A percentile compares a stretch with the other conserved stretches of the same genome.
Evolutionary conservation across 2,797 vertebrate genomes (phyloP).

Genomic region (Tauraco hartlaubi): DNA sequence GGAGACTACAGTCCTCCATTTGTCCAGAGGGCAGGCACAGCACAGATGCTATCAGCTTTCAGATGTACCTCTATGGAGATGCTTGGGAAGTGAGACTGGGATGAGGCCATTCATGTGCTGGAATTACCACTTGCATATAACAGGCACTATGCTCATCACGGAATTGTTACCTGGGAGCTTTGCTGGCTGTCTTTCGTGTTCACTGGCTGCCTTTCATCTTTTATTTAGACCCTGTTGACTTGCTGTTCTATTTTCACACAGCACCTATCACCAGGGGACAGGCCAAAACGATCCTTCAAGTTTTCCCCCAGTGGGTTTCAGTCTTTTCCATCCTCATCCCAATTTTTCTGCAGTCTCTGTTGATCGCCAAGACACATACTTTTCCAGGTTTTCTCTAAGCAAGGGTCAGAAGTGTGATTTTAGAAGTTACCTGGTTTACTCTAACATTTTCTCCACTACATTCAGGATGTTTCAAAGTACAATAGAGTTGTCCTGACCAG

Average conservation of each 20-base stretch:
- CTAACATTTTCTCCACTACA: background rate
- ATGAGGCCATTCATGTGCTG: background rate
- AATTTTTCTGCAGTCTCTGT: rapidly evolving
- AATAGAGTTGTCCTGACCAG: background rate
- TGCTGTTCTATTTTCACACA: background rate
- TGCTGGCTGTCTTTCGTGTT: background rate
- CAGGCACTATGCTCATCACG: background rate
- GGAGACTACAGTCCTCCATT: background rate
- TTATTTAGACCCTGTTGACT: background rate
- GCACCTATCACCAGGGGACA: background rate
- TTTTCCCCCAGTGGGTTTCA: background rate
- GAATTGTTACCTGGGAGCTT: background rate
- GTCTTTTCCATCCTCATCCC: background rate
- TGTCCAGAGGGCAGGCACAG: background rate
- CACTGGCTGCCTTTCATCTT: background rate
- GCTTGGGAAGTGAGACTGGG: background rate
- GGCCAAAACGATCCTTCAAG: background rate
- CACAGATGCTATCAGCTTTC: background rate
- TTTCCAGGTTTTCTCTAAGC: background rate
- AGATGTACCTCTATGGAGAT: background rate
- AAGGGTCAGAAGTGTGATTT: background rate
- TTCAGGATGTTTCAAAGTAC: background rate
- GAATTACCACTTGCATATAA: background rate
- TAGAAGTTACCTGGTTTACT: background rate
- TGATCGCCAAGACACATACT: background rate